These are phyloP conservation scores for Cydia splendana DNA, from an alignment of 1,140 invertebrate species.

Conservation along the genomic window DNA sequence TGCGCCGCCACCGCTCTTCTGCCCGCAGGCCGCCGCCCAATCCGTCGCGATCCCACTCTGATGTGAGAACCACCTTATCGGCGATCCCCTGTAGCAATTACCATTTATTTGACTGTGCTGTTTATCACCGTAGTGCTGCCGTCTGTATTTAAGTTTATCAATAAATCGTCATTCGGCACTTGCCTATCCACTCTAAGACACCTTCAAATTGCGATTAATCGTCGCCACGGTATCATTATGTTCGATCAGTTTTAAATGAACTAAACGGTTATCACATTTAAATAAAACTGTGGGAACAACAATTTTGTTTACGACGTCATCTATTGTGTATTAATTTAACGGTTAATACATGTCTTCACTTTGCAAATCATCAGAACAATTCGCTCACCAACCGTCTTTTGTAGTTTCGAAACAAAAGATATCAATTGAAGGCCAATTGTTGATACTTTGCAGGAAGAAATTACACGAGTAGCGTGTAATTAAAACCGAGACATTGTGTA, in stretches of 20 bases:
- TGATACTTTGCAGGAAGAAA: slow-evolving; percentile 11
- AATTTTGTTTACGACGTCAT: not conserved
- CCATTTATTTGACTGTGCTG: slow-evolving; percentile 61
- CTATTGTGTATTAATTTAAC: slow-evolving; percentile 20
- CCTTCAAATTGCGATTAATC: not conserved
- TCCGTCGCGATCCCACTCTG: slow-evolving; percentile 47
- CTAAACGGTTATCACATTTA: not conserved
- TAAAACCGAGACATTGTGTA: slow-evolving; percentile 16
- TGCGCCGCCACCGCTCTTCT: slow-evolving; percentile 38
- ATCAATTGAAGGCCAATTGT: slow-evolving; percentile 5
- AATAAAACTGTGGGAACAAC: slow-evolving; percentile 1
- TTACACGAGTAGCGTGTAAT: not conserved
- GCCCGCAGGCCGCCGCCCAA: slow-evolving; percentile 46
- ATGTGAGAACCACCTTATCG: slow-evolving; percentile 66
- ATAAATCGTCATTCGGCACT: not conserved
- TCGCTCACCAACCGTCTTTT: slow-evolving; percentile 7
- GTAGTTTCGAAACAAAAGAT: slow-evolving; percentile 2
- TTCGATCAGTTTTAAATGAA: not conserved
- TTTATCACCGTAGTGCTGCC: slow-evolving; percentile 50
- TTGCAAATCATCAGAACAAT: slow-evolving; percentile 21
- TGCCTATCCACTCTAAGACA: slow-evolving; percentile 3
- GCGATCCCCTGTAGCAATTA: slow-evolving; percentile 62
- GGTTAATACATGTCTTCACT: not conserved
- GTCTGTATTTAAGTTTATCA: slow-evolving; percentile 4
- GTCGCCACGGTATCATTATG: not conserved